Evolutionary conservation across 1,140 invertebrate species (phyloP).

Genomic region (Aphelenchoides besseyi): DNA sequence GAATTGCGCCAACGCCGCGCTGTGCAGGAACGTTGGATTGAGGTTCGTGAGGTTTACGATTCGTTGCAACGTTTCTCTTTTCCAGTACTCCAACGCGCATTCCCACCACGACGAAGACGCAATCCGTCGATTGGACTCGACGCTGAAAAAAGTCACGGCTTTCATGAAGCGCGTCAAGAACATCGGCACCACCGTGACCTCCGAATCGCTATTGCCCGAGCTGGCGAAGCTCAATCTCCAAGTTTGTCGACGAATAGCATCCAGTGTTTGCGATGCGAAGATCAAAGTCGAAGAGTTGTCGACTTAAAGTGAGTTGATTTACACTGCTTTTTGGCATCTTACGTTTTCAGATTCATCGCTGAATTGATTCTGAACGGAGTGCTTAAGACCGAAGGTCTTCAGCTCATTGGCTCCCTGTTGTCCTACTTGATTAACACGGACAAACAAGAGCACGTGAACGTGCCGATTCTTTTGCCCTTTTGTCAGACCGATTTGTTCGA

Average conservation of each 20-base stretch:
- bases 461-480: slow-evolving; percentile 86
- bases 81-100: neutral
- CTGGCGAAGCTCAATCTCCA: slow-evolving; percentile 89
- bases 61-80: neutral
- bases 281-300: slow-evolving; percentile 65
- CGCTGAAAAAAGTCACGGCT: slow-evolving; percentile 90
- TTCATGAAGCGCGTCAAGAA: slow-evolving; percentile 93
- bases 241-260: slow-evolving; percentile 84
- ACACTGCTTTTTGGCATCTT: neutral
- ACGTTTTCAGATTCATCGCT: slow-evolving; percentile 77
- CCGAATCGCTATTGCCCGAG: slow-evolving; percentile 71
- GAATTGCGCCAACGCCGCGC: no score
- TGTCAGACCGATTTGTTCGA: slow-evolving; percentile 92
- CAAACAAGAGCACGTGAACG: slow-evolving; percentile 88
- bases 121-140: slow-evolving; percentile 75
- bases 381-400: slow-evolving; percentile 83
- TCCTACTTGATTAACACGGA: slow-evolving; percentile 82
- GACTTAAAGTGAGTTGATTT: slow-evolving; percentile 69
- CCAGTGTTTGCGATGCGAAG: slow-evolving; percentile 46
- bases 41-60: neutral
- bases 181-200: slow-evolving; percentile 28
- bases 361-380: slow-evolving; percentile 84
- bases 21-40: neutral
- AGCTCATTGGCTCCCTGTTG: slow-evolving; percentile 77
- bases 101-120: slow-evolving; percentile 32